phyloP scores from a whole-genome alignment of 2,888 invertebrate species.

The Carpatolechia fugitivella region DNA sequence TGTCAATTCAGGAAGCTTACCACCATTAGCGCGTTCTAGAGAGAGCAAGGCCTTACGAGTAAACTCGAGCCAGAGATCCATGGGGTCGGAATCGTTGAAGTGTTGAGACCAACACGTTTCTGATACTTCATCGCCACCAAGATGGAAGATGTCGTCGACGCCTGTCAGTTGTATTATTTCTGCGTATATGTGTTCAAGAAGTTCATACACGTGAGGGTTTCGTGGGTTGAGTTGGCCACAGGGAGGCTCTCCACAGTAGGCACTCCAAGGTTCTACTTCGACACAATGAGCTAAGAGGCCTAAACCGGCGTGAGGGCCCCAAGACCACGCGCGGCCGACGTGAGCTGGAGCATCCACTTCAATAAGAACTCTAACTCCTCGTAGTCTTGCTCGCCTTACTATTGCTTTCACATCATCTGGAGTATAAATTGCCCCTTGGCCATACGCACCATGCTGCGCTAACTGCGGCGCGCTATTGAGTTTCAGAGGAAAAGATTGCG shows the following conservation, averaged over 20 bases:
- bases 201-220: conserved; percentile 86
- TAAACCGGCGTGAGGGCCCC: conserved; percentile 86
- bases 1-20: conserved; percentile 76
- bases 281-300: conserved; percentile 90
- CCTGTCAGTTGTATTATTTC: conserved; percentile 87
- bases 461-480: conserved; percentile 87
- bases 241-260: conserved; percentile 91
- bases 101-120: conserved; percentile 88
- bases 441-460: conserved; percentile 91
- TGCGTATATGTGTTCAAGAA: conserved; percentile 85
- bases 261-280: conserved; percentile 88
- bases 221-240: conserved; percentile 92
- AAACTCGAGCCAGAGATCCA: conserved; percentile 89
- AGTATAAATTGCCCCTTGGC: conserved; percentile 87
- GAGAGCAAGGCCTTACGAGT: conserved; percentile 82
- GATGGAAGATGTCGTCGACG: conserved; percentile 88
- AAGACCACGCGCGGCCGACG: conserved; percentile 92
- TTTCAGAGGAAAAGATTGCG: conserved; percentile 94
- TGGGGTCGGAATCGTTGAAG: conserved; percentile 87
- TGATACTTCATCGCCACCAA: conserved; percentile 92
- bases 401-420: conserved; percentile 85
- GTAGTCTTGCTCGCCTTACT: conserved; percentile 86
- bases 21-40: conserved; percentile 81
- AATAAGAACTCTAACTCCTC: conserved; percentile 91
- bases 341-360: conserved; percentile 96